Conservation (phyloP, 1,140 invertebrate genomes). For the Nasonia giraulti region DNA sequence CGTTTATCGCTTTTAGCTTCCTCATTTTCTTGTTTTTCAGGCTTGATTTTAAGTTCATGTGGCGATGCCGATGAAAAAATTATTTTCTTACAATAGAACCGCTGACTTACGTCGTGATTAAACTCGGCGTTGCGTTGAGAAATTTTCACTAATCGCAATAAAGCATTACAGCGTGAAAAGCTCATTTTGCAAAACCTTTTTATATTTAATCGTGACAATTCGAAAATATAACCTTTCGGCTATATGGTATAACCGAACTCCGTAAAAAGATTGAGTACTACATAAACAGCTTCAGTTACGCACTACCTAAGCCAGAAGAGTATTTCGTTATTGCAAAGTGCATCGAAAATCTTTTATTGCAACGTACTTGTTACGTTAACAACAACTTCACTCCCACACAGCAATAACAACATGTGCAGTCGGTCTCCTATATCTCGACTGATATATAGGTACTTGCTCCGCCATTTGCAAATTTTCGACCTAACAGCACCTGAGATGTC, state of each 20-base stretch:
- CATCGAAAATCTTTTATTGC: neutral
- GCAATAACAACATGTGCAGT: neutral
- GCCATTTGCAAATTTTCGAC: neutral
- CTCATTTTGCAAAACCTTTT: conserved; percentile 23
- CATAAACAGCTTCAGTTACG: neutral
- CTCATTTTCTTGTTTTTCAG: neutral
- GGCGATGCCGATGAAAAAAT: neutral
- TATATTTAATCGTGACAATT: neutral
- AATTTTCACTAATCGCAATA: neutral
- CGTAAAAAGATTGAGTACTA: neutral
- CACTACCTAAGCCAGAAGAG: too few relatives aligned
- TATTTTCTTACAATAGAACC: conserved; percentile 5
- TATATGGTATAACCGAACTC: neutral
- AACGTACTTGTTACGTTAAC: neutral
- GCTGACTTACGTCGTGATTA: neutral
- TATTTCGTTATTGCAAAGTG: neutral
- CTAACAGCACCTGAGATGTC: neutral
- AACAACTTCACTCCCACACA: neutral
- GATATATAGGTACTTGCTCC: too few relatives aligned
- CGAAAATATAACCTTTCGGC: neutral
- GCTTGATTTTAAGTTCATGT: neutral
- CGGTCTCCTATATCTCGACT: neutral
- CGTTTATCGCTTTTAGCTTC: neutral
- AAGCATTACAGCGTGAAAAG: conserved; percentile 3
- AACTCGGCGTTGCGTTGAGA: neutral